Percentiles rank a stretch among this genome's conserved stretches.
Evolutionary conservation across 2,797 vertebrate genomes (phyloP).

Genomic region (Chloroceryle amazona): DNA sequence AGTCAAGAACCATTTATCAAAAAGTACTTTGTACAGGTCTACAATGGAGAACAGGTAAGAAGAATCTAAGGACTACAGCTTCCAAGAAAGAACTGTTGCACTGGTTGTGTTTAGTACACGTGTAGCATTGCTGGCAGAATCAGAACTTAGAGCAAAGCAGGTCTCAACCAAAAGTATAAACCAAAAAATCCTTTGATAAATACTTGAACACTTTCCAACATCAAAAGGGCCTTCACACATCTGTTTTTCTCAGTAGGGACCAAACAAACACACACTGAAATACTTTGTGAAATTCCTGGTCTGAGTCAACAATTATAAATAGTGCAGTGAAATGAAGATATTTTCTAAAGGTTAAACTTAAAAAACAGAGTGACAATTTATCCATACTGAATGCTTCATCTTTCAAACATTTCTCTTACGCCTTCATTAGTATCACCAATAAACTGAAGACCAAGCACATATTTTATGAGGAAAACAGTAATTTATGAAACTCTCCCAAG

Average conservation of each 20-base stretch:
- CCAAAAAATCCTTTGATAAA: background rate
- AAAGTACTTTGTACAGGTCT: background rate
- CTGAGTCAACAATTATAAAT: background rate
- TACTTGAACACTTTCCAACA: background rate
- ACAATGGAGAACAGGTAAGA: background rate
- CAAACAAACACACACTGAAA: background rate
- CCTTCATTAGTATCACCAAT: background rate
- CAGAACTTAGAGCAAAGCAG: background rate
- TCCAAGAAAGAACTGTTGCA: fast-evolving
- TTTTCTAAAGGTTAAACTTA: background rate
- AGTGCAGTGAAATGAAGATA: background rate
- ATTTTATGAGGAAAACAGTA: background rate
- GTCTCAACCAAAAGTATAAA: background rate
- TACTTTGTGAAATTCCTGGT: background rate
- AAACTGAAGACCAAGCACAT: background rate
- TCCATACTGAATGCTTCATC: background rate
- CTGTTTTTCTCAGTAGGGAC: background rate
- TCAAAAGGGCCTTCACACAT: background rate
- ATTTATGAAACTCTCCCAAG: background rate
- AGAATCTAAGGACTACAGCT: background rate
- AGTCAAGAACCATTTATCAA: background rate
- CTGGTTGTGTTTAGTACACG: background rate
- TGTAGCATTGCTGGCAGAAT: background rate
- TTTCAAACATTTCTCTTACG: background rate
- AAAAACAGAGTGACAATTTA: background rate